Conservation (phyloP, 2,113 vertebrate genomes). For the Eptesicus fuscus region DNA sequence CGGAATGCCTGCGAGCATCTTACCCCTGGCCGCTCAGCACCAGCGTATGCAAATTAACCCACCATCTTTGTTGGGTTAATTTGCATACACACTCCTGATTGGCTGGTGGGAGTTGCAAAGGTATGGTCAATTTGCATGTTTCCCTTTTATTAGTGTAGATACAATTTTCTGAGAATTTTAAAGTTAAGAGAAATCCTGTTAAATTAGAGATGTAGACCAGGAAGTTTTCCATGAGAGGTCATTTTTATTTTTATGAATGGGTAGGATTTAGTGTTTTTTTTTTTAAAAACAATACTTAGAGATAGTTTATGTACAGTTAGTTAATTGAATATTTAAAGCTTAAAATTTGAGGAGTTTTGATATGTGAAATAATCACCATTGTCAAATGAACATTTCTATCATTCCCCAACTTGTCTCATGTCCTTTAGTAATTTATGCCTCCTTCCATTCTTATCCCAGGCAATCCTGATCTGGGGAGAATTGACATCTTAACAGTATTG, state of each 20-base stretch:
- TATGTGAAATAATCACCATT: background rate
- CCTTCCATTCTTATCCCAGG: background rate
- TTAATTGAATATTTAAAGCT: background rate
- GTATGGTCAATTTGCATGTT: too few species aligned
- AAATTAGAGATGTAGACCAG: background rate
- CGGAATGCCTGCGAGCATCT: too few species aligned
- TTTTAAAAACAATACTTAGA: background rate
- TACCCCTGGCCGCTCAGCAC: fast-evolving
- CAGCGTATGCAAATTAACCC: too few species aligned
- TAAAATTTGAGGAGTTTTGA: background rate
- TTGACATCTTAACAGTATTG: background rate
- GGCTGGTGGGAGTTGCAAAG: too few species aligned
- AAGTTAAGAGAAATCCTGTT: background rate
- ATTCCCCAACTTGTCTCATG: background rate
- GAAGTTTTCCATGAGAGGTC: background rate
- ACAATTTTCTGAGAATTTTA: background rate
- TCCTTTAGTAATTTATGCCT: background rate
- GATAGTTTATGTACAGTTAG: background rate
- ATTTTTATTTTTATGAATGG: background rate
- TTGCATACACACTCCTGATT: too few species aligned
- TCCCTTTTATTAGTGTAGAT: background rate
- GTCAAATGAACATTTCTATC: background rate
- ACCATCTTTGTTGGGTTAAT: too few species aligned
- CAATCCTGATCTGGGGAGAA: background rate
- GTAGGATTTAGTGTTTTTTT: background rate